Evolutionary conservation across 30 jellyfish, hydroid and myxozoan genomes (phyloP).

Genomic region (Rhopilema esculentum): DNA sequence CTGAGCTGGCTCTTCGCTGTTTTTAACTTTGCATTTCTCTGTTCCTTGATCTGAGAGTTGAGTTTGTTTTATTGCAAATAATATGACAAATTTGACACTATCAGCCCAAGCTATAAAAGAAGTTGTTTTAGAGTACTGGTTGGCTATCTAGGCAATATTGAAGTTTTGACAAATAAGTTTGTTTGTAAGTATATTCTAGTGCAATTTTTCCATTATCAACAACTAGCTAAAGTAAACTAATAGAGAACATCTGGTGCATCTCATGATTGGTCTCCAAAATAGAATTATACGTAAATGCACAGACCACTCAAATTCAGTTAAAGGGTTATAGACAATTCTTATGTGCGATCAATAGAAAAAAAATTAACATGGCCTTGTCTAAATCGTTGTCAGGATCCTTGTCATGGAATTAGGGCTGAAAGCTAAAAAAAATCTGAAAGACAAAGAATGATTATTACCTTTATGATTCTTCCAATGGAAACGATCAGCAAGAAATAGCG

Average conservation of each 20-base stretch:
- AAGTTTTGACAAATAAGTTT: background rate
- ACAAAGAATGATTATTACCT: background rate
- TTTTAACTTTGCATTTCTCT: conserved; percentile 1
- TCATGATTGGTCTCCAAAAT: background rate
- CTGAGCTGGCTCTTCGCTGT: conserved; percentile 2
- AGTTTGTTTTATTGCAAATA: background rate
- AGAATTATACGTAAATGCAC: background rate
- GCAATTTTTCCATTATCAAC: background rate
- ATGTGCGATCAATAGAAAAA: background rate
- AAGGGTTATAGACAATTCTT: background rate
- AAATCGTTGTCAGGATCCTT: background rate
- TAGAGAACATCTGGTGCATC: background rate
- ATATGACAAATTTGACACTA: background rate
- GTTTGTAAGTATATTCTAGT: background rate
- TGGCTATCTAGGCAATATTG: background rate
- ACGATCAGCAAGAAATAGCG: background rate
- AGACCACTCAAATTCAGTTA: background rate
- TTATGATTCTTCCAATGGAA: background rate
- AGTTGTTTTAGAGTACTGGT: background rate
- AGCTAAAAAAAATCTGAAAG: background rate
- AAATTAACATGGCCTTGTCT: background rate
- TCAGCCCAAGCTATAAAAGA: conserved; percentile 1
- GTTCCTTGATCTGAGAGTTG: conserved; percentile 14
- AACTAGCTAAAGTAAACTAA: background rate
- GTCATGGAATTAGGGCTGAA: background rate